A percentile compares a stretch with the other conserved stretches of the same genome.
Conservation (phyloP, 1,140 invertebrate genomes). For the Planococcus citri region DNA sequence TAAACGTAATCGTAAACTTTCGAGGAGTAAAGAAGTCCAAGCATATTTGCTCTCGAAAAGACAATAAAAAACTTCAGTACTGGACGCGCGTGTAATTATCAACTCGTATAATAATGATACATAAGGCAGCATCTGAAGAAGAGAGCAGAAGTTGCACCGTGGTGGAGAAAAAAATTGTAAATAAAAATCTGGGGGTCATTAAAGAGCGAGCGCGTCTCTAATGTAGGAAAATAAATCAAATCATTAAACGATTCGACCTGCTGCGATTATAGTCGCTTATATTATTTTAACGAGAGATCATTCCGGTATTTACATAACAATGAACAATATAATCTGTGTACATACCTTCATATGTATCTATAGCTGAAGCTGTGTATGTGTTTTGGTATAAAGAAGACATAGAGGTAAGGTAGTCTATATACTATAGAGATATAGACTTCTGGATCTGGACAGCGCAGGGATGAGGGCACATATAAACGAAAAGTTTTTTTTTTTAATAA, state of each 20-base stretch:
- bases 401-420: too few relatives aligned
- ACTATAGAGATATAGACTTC: not conserved
- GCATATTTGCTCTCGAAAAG: not conserved
- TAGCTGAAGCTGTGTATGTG: too few relatives aligned
- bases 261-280: slow-evolving; percentile 16
- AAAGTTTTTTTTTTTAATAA: slow-evolving; percentile 10
- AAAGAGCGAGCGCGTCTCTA: not conserved
- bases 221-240: slow-evolving; percentile 17
- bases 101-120: slow-evolving; percentile 7
- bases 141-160: not conserved
- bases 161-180: not conserved
- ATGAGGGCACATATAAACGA: too few relatives aligned
- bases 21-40: not conserved
- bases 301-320: slow-evolving; percentile 18
- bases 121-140: too few relatives aligned
- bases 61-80: not conserved
- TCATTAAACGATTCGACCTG: slow-evolving; percentile 17
- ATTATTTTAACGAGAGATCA: slow-evolving; percentile 19
- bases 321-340: slow-evolving; percentile 15
- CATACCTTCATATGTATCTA: too few relatives aligned
- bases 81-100: not conserved
- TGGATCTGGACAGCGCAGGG: not conserved
- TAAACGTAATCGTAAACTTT: not conserved
- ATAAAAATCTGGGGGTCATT: not conserved
- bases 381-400: too few relatives aligned